Conservation (phyloP, 2,797 vertebrate genomes). For the Macrochelys suwanniensis region DNA sequence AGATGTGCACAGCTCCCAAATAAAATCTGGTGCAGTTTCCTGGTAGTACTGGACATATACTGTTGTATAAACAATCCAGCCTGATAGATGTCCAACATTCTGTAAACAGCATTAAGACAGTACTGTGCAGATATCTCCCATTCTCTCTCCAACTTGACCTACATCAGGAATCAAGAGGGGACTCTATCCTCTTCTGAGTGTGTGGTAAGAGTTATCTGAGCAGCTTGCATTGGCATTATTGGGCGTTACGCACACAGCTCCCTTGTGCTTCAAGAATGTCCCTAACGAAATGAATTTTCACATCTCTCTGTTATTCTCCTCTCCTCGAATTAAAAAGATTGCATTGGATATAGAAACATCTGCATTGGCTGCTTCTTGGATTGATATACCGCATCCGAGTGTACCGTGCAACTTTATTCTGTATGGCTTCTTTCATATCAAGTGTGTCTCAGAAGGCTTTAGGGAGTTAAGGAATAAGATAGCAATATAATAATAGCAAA, state of each 20-base stretch:
- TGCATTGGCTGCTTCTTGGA: not conserved
- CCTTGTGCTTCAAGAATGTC: fast-evolving
- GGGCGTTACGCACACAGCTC: not conserved
- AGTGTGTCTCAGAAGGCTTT: not conserved
- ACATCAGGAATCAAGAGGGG: not conserved
- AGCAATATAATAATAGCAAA: not conserved
- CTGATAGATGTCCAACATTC: not conserved
- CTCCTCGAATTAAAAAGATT: not conserved
- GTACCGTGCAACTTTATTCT: not conserved
- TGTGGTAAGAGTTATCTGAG: not conserved
- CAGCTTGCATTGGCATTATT: not conserved
- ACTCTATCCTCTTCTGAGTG: not conserved
- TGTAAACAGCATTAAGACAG: not conserved
- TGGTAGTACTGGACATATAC: not conserved
- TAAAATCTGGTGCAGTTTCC: constrained; percentile 10
- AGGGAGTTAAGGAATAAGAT: not conserved
- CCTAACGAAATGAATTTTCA: not conserved
- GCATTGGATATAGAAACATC: not conserved
- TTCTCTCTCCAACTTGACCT: constrained; percentile 6
- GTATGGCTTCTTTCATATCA: not conserved
- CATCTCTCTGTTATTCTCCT: not conserved
- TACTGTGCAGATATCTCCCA: not conserved
- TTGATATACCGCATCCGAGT: fast-evolving
- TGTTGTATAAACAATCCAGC: not conserved
- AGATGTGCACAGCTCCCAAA: constrained; percentile 41